These are phyloP conservation scores for Podargus strigoides DNA, from an alignment of 2,797 vertebrate genomes.

Conservation along the genomic window DNA sequence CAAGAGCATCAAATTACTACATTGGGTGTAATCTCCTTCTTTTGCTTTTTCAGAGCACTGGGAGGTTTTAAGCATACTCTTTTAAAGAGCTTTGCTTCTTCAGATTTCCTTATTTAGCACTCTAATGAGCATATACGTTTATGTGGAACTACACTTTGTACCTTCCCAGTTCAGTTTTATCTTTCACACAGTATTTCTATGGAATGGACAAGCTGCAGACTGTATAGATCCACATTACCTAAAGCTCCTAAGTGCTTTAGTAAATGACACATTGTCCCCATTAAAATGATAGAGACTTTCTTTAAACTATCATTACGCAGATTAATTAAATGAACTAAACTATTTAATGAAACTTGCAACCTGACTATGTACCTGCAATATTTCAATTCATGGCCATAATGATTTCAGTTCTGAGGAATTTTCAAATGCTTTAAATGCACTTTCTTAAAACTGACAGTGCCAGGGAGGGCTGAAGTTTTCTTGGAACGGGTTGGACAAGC, in stretches of 20 bases:
- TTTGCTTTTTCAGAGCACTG: not conserved
- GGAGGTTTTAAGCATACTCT: not conserved
- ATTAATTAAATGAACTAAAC: not conserved
- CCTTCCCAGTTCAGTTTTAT: not conserved
- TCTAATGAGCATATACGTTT: not conserved
- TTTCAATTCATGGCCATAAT: not conserved
- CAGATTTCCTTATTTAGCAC: not conserved
- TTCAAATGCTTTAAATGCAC: not conserved
- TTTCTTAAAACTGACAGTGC: not conserved
- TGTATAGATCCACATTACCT: not conserved
- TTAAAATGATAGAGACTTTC: not conserved
- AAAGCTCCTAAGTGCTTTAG: not conserved
- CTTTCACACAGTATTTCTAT: not conserved
- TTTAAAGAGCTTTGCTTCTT: not conserved
- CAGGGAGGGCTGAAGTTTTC: not conserved
- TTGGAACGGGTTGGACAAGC: not conserved
- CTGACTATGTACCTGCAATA: not conserved
- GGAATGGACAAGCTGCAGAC: not conserved
- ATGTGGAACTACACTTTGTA: not conserved
- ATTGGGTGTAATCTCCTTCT: not conserved
- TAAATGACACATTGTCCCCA: not conserved
- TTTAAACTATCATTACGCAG: not conserved
- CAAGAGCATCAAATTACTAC: not conserved
- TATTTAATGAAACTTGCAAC: not conserved
- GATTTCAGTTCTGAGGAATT: not conserved